Evolutionary conservation across 2,113 vertebrate species (phyloP).

Genomic region (Protobothrops mucrosquamatus): DNA sequence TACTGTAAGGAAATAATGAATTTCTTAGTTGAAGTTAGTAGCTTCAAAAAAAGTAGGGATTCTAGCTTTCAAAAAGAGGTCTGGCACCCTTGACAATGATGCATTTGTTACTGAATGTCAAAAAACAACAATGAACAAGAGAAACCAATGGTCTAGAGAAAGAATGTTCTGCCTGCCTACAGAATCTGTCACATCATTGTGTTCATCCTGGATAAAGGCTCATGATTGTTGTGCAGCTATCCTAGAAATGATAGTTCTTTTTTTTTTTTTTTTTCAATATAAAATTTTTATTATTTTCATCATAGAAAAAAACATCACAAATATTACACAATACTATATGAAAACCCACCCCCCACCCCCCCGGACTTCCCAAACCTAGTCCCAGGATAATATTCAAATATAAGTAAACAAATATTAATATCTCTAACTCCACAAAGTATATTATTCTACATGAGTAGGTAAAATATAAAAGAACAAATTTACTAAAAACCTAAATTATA

Average conservation of each 20-base stretch:
- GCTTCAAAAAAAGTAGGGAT: background rate
- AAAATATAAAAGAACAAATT: no score
- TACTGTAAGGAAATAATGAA: background rate
- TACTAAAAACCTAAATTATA: no score
- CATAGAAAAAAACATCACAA: no score
- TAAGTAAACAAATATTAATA: no score
- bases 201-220: background rate
- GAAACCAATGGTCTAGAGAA: background rate
- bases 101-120: background rate
- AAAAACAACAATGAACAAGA: background rate
- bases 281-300: no score
- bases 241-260: slow-evolving; percentile 19
- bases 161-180: background rate
- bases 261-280: no score
- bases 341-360: no score
- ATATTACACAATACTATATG: no score
- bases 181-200: background rate
- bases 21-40: background rate
- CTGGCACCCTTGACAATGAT: background rate
- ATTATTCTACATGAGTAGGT: no score
- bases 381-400: no score
- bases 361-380: no score
- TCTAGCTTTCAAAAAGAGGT: background rate
- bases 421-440: no score
- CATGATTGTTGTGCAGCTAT: background rate